Evolutionary conservation across 1,140 invertebrate genomes (phyloP).

Genomic region (Harpegnathos saltator): DNA sequence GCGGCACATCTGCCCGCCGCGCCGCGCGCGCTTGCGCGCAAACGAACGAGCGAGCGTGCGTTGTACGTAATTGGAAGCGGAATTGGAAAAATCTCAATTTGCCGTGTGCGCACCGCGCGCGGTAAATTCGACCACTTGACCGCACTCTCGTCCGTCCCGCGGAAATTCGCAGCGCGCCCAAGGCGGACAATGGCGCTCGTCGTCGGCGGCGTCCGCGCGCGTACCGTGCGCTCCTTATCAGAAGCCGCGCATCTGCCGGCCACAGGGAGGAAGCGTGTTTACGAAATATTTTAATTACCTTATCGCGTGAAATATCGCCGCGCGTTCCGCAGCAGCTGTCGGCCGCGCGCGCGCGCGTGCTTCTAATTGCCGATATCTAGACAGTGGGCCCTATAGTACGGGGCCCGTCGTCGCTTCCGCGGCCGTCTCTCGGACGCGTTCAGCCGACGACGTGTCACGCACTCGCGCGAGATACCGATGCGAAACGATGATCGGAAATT

Average conservation of each 20-base stretch:
- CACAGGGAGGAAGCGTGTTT: conserved; percentile 77
- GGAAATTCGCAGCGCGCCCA: too few species aligned
- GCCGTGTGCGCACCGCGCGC: not conserved
- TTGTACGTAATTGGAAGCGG: conserved; percentile 21
- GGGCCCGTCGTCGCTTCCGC: not conserved
- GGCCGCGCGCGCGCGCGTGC: conserved; percentile 80
- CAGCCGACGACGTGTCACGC: conserved; percentile 25
- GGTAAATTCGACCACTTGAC: not conserved
- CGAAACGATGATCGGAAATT: conserved; percentile 1
- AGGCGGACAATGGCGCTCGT: conserved; percentile 2
- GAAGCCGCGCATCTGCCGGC: conserved; percentile 76
- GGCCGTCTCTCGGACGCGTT: not conserved
- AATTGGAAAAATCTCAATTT: conserved; percentile 20
- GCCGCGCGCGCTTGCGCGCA: too few species aligned
- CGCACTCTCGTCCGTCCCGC: too few species aligned
- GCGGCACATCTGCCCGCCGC: conserved; percentile 61
- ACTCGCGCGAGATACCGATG: not conserved
- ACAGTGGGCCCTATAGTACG: not conserved
- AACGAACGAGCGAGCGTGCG: not conserved
- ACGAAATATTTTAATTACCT: conserved; percentile 86
- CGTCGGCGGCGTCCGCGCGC: too few species aligned
- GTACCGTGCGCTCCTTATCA: conserved; percentile 74
- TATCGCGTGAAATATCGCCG: conserved; percentile 81
- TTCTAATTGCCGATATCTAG: conserved; percentile 81
- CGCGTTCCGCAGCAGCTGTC: conserved; percentile 80